phyloP scores from a whole-genome alignment of 1,140 invertebrate genomes.

The Drosophila willistoni region DNA sequence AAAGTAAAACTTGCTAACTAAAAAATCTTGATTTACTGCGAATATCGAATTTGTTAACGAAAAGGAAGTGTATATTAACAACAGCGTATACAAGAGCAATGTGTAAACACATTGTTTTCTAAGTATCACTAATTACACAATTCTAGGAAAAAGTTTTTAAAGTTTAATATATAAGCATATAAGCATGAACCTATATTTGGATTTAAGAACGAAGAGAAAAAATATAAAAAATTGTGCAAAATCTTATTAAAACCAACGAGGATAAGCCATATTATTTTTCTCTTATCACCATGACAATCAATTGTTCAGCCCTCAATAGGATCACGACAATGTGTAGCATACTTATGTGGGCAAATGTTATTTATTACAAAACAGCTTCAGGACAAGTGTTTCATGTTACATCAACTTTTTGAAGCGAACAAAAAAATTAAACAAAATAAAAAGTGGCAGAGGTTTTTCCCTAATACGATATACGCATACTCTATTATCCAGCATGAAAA shows the following conservation, averaged over 20 bases:
- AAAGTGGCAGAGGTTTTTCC: slow-evolving; percentile 26
- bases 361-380: background rate
- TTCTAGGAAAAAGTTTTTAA: background rate
- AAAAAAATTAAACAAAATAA: background rate
- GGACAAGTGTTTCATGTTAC: background rate
- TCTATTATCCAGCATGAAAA: background rate
- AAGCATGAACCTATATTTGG: background rate
- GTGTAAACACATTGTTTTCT: background rate
- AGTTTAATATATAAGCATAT: too few species aligned
- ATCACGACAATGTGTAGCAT: background rate
- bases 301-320: background rate
- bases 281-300: background rate
- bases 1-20: too few species aligned
- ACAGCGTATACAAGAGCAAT: too few species aligned
- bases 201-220: background rate
- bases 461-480: slow-evolving; percentile 26
- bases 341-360: background rate
- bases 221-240: background rate
- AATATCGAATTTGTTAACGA: too few species aligned
- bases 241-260: slow-evolving; percentile 2
- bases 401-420: slow-evolving; percentile 16
- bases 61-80: too few species aligned
- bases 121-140: background rate
- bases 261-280: background rate
- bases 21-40: too few species aligned